A percentile compares a stretch with the other conserved stretches of the same genome.
Conservation (phyloP, 2,113 vertebrate genomes). For the Mugil cephalus region DNA sequence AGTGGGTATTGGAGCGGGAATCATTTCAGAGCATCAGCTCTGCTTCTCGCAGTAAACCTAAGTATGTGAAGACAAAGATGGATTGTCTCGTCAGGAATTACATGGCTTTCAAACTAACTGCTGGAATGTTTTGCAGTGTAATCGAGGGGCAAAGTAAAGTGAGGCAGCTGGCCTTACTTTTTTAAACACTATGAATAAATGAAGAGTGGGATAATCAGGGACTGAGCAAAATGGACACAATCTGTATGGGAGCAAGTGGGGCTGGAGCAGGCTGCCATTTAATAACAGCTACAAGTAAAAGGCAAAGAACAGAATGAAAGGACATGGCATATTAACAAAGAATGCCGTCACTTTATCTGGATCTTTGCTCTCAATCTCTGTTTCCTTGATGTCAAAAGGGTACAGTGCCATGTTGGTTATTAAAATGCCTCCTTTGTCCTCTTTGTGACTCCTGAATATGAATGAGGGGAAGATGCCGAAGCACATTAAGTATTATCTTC, state of each 20-base stretch:
- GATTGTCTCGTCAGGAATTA: slow-evolving; percentile 17
- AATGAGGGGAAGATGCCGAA: slow-evolving; percentile 18
- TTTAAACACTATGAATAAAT: background rate
- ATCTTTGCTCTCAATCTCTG: background rate
- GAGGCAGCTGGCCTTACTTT: background rate
- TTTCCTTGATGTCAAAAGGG: background rate
- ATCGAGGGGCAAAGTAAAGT: background rate
- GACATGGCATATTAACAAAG: background rate
- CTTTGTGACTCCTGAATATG: slow-evolving; percentile 15
- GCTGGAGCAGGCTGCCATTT: slow-evolving; percentile 35
- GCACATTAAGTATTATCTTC: slow-evolving; percentile 1
- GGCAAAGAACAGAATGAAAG: background rate
- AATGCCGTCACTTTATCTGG: background rate
- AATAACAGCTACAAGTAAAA: background rate
- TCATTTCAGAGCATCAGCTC: slow-evolving; percentile 4
- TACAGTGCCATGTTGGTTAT: slow-evolving; percentile 6
- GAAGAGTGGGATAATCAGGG: background rate
- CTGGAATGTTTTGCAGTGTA: slow-evolving; percentile 1
- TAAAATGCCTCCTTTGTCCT: slow-evolving; percentile 15
- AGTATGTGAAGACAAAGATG: slow-evolving; percentile 5
- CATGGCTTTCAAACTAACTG: background rate
- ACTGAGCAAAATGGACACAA: background rate
- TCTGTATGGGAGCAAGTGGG: slow-evolving; percentile 1
- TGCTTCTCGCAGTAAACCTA: background rate
- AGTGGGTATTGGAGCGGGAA: slow-evolving; percentile 6